Percentiles rank a stretch among this genome's conserved stretches.
phyloP scores from a whole-genome alignment of 2,888 invertebrate species.

The Drosophila villosipedis region DNA sequence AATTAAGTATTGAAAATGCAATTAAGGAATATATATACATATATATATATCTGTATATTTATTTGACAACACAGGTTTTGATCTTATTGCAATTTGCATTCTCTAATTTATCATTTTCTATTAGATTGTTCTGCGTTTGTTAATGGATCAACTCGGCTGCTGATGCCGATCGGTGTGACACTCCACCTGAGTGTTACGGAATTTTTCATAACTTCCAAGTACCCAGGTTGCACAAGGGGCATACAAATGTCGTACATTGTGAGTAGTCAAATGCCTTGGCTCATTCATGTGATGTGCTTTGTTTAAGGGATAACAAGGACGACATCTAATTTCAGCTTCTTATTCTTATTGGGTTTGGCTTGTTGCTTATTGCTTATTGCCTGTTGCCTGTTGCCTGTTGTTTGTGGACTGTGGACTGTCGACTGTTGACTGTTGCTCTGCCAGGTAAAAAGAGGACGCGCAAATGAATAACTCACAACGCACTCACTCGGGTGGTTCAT shows the following conservation, averaged over 20 bases:
- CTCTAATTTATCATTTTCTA: not conserved
- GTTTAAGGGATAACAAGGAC: constrained; percentile 30
- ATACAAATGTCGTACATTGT: not conserved
- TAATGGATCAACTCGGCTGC: not conserved
- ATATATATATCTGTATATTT: not conserved
- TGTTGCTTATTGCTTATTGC: not conserved
- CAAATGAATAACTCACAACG: constrained; percentile 43
- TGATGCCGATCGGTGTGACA: not conserved
- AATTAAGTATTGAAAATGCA: not conserved
- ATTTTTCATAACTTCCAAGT: not conserved
- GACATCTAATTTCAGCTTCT: constrained; percentile 29
- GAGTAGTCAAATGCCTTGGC: not conserved
- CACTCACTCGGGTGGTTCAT: constrained; percentile 31
- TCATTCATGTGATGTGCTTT: constrained; percentile 2
- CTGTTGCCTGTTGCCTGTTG: not conserved
- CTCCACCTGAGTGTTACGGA: not conserved
- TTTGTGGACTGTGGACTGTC: not conserved
- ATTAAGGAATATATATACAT: not conserved
- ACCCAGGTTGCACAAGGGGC: not conserved
- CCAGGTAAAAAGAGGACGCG: constrained; percentile 27
- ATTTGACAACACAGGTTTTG: not conserved
- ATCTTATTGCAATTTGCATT: not conserved
- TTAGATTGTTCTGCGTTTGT: not conserved
- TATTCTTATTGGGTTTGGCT: constrained; percentile 42
- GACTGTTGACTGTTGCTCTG: constrained; percentile 2